Conservation (phyloP, 2,113 vertebrate genomes). For the Anguilla rostrata region DNA sequence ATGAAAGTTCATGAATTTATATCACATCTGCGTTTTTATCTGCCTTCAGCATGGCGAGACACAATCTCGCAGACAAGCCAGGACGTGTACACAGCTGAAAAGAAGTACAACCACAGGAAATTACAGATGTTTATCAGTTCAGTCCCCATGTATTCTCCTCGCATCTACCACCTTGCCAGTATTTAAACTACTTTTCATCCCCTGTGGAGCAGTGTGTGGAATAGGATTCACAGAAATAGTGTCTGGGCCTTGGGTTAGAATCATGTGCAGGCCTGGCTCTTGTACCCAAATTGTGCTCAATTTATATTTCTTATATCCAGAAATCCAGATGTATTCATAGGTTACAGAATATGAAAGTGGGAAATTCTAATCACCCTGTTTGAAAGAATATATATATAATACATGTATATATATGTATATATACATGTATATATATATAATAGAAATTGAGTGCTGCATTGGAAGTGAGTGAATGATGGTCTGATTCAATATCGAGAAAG, state of each 20-base stretch:
- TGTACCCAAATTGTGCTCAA: neutral
- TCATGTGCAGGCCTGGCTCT: neutral
- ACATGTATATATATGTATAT: neutral
- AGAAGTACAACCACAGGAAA: neutral
- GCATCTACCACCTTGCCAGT: neutral
- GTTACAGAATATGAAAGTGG: neutral
- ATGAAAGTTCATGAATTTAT: neutral
- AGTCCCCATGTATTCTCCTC: neutral
- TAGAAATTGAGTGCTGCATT: neutral
- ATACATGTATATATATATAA: neutral
- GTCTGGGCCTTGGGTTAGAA: neutral
- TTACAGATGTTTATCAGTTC: slow-evolving; percentile 4
- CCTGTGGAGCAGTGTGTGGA: neutral
- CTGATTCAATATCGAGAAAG: neutral
- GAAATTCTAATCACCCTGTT: neutral
- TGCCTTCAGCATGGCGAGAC: neutral
- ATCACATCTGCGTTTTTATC: slow-evolving; percentile 1
- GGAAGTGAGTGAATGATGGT: neutral
- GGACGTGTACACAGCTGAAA: neutral
- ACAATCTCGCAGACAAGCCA: neutral
- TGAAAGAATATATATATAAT: neutral
- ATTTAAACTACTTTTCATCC: neutral
- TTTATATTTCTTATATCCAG: neutral
- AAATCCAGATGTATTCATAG: neutral
- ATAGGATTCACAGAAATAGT: neutral